Conservation (phyloP, 2,888 invertebrate species). For the Thelaira solivaga region DNA sequence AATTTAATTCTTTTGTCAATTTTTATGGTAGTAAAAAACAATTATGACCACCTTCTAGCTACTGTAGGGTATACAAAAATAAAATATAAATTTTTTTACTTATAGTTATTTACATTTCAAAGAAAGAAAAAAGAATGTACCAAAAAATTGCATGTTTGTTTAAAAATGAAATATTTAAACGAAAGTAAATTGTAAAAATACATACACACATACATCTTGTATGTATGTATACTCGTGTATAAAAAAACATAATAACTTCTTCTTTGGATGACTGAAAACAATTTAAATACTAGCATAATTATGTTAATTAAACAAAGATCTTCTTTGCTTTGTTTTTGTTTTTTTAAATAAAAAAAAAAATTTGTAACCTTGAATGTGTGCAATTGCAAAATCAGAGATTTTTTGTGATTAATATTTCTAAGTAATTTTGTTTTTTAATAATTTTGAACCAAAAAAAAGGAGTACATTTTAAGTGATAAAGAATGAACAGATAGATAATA, state of each 20-base stretch:
- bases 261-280: conserved; percentile 49
- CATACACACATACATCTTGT: too few species aligned
- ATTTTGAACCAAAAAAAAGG: too few species aligned
- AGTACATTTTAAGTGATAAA: too few species aligned
- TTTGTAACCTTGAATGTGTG: conserved; percentile 43
- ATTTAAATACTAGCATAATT: conserved; percentile 54
- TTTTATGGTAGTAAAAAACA: too few species aligned
- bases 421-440: too few species aligned
- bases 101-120: conserved; percentile 5
- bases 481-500: too few species aligned
- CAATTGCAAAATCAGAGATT: conserved; percentile 23
- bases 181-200: conserved; percentile 50
- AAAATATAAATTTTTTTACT: not conserved
- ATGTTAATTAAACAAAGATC: conserved; percentile 53
- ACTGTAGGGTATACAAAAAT: conserved; percentile 10
- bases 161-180: conserved; percentile 37
- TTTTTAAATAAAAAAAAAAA: conserved; percentile 17
- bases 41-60: not conserved
- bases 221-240: too few species aligned
- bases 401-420: not conserved
- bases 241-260: conserved; percentile 31
- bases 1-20: too few species aligned
- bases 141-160: conserved; percentile 42
- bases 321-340: conserved; percentile 1
- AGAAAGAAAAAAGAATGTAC: not conserved